Percentiles rank a stretch among this genome's conserved stretches.
Conservation (phyloP, 2,113 vertebrate genomes). For the Edolisoma coerulescens region DNA sequence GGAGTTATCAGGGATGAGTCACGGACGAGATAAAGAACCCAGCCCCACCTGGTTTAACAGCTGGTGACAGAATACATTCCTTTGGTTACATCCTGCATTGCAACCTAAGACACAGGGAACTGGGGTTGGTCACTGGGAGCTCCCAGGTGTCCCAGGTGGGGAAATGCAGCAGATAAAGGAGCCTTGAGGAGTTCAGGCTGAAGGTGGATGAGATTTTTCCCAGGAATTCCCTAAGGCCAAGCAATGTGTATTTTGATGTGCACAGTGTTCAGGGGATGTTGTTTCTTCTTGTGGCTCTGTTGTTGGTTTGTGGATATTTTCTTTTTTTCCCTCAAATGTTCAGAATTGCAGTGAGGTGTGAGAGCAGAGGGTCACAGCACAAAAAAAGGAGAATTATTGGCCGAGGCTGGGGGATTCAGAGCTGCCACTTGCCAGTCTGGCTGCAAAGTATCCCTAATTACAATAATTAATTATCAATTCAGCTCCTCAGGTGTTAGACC, state of each 20-base stretch:
- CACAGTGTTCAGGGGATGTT: fast-evolving
- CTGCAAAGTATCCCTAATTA: background rate
- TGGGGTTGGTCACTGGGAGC: background rate
- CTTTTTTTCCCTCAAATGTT: background rate
- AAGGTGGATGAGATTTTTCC: background rate
- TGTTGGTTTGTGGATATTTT: background rate
- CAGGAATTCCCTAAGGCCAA: background rate
- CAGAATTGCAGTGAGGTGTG: background rate
- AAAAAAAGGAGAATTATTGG: background rate
- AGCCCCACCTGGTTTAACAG: too few species aligned
- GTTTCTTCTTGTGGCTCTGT: background rate
- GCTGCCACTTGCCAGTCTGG: background rate
- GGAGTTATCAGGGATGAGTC: too few species aligned
- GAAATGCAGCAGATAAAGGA: background rate
- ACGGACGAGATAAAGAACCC: too few species aligned
- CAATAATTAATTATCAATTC: background rate
- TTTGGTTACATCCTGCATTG: background rate
- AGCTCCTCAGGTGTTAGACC: background rate
- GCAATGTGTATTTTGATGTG: background rate
- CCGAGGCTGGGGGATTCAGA: background rate
- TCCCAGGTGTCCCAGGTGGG: background rate
- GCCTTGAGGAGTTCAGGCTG: background rate
- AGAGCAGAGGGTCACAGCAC: background rate
- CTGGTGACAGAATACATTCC: background rate
- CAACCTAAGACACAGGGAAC: fast-evolving